A percentile compares a stretch with the other conserved stretches of the same genome.
Conservation (phyloP, 2,888 invertebrate species). For the Hyppa rectilinea region DNA sequence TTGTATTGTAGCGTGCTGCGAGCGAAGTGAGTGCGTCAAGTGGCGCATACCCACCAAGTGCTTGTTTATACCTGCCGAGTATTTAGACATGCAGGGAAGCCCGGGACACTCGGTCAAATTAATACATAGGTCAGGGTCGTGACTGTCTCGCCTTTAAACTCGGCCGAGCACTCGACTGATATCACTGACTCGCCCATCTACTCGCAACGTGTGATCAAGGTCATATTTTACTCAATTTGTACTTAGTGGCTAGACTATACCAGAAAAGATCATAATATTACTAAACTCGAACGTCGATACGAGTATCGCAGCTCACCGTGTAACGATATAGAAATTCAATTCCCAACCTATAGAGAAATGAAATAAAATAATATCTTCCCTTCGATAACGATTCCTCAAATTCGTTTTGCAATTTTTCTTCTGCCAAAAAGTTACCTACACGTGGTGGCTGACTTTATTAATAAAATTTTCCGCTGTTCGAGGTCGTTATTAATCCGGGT, state of each 20-base stretch:
- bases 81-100: too few relatives aligned
- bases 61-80: too few relatives aligned
- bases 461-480: constrained; percentile 17
- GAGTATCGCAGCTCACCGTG: constrained; percentile 26
- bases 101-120: too few relatives aligned
- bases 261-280: background rate
- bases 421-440: constrained; percentile 30
- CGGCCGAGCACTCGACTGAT: too few relatives aligned
- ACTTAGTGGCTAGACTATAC: background rate
- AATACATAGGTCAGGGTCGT: too few relatives aligned
- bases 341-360: constrained; percentile 30
- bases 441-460: constrained; percentile 42
- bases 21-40: too few relatives aligned
- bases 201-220: too few relatives aligned
- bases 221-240: background rate
- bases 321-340: constrained; percentile 52
- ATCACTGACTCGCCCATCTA: too few relatives aligned
- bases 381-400: constrained; percentile 35
- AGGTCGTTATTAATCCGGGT: constrained; percentile 1
- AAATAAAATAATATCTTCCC: constrained; percentile 52
- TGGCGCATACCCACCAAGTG: too few relatives aligned
- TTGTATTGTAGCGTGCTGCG: too few relatives aligned
- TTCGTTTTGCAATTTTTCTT: constrained; percentile 35
- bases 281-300: background rate
- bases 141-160: too few relatives aligned